phyloP scores from a whole-genome alignment of 1,140 invertebrate species.

The Penaeus indicus region DNA sequence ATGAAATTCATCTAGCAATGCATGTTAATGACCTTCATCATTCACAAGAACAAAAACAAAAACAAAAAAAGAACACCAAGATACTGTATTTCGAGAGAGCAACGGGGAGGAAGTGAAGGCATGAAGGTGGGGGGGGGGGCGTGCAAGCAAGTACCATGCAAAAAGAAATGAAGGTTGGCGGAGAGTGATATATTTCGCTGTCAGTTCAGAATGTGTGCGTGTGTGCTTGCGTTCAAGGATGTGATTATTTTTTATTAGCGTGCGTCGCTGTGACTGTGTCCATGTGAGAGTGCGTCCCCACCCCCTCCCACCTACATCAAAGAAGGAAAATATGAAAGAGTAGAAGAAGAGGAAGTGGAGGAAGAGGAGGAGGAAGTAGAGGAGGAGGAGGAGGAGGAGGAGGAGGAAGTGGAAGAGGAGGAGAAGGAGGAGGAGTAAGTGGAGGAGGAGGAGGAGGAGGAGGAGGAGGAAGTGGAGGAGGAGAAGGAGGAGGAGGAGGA shows the following conservation, averaged over 20 bases:
- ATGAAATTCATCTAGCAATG: too few relatives aligned
- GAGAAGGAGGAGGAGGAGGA: background rate
- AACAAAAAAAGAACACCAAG: background rate
- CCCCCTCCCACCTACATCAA: background rate
- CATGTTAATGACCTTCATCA: background rate
- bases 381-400: background rate
- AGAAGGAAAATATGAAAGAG: conserved; percentile 15
- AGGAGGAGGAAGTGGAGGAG: background rate
- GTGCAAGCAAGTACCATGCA: too few relatives aligned
- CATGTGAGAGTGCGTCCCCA: background rate
- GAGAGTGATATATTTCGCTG: too few relatives aligned
- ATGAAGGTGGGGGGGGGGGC: background rate
- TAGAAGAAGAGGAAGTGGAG: background rate
- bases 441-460: too few relatives aligned
- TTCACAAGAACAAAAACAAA: background rate
- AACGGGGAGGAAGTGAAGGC: conserved; percentile 33
- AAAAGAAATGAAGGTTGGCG: too few relatives aligned
- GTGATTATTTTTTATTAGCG: background rate
- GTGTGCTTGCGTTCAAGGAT: background rate
- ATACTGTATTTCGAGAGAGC: background rate
- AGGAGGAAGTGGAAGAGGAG: background rate
- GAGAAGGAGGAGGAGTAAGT: background rate
- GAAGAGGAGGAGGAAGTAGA: background rate
- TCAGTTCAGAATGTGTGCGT: background rate
- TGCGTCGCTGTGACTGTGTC: conserved; percentile 3